Conservation (phyloP, 2,888 invertebrate genomes). For the Candidula unifasciata region DNA sequence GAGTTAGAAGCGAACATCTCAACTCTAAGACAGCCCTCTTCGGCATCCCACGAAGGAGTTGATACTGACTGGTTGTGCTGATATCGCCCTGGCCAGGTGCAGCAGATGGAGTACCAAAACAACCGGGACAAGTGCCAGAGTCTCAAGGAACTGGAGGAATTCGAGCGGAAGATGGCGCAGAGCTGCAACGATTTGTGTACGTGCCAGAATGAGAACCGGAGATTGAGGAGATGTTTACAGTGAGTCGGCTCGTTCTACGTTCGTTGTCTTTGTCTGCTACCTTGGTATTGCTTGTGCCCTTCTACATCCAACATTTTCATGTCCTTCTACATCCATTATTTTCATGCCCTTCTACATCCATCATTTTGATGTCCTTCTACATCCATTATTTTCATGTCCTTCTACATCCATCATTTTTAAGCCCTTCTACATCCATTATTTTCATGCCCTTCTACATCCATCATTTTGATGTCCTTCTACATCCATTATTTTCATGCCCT, state of each 20-base stretch:
- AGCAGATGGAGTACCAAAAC: constrained; percentile 45
- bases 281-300: background rate
- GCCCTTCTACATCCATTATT: background rate
- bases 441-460: no score
- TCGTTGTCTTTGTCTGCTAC: background rate
- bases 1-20: no score
- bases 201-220: constrained; percentile 39
- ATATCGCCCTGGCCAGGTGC: constrained; percentile 27
- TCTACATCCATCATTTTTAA: background rate
- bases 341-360: background rate
- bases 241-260: background rate
- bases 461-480: no score
- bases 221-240: constrained; percentile 38
- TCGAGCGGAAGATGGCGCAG: constrained; percentile 29
- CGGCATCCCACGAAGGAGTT: no score
- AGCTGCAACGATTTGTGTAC: constrained; percentile 40
- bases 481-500: no score
- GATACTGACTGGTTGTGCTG: no score
- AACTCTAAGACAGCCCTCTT: no score
- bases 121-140: constrained; percentile 39
- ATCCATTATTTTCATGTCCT: background rate
- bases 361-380: background rate
- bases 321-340: background rate
- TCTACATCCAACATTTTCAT: background rate
- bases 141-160: constrained; percentile 33